phyloP scores from a whole-genome alignment of 1,140 invertebrate species.

The Euura lappo region DNA sequence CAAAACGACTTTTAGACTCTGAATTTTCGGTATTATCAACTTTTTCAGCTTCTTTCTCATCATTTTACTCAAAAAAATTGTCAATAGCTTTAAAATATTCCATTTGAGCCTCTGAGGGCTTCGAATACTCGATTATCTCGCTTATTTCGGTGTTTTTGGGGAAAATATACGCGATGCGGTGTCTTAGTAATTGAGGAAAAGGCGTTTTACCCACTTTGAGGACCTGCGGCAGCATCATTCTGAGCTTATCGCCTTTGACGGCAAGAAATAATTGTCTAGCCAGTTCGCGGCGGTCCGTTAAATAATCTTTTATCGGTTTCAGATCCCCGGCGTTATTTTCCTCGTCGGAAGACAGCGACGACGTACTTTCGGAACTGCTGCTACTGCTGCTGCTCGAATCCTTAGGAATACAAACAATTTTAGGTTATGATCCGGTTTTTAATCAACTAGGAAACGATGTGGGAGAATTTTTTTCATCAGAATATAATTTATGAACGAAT shows the following conservation, averaged over 20 bases:
- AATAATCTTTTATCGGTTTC: constrained; percentile 57
- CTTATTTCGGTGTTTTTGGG: too few species aligned
- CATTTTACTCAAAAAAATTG: too few species aligned
- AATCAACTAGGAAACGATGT: too few species aligned
- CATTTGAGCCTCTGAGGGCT: too few species aligned
- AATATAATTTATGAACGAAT: not conserved
- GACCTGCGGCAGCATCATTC: constrained; percentile 56
- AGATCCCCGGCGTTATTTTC: constrained; percentile 49
- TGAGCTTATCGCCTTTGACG: constrained; percentile 55
- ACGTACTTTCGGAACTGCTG: constrained; percentile 38
- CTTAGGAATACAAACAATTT: not conserved
- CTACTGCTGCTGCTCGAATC: constrained; percentile 9
- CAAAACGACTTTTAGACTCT: constrained; percentile 2
- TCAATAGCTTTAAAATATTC: too few species aligned
- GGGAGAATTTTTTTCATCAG: too few species aligned
- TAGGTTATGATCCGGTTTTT: too few species aligned
- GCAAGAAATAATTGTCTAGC: constrained; percentile 56
- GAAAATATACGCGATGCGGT: constrained; percentile 7
- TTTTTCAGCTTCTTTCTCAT: too few species aligned
- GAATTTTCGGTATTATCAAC: not conserved
- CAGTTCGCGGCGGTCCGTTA: constrained; percentile 48
- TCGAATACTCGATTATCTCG: too few species aligned
- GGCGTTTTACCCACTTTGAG: constrained; percentile 43
- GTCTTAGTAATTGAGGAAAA: not conserved
- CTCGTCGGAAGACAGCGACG: constrained; percentile 45